These are phyloP conservation scores for Antigone vipio DNA, from an alignment of 2,113 vertebrate genomes.

Conservation along the genomic window DNA sequence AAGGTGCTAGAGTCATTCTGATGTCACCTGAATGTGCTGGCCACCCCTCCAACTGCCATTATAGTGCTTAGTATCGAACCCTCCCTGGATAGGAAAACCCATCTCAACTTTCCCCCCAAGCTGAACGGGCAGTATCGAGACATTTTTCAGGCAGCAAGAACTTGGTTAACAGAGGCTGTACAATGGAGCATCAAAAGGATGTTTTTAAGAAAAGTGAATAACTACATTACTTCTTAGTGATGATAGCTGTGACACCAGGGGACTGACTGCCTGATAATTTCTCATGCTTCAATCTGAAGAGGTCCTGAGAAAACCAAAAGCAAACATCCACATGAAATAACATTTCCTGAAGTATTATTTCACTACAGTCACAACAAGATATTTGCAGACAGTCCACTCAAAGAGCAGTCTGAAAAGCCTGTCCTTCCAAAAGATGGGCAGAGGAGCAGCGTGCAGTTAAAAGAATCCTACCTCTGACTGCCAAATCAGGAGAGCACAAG, in stretches of 20 bases:
- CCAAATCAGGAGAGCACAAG: neutral
- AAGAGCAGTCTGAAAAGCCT: neutral
- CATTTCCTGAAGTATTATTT: neutral
- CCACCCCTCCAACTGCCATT: neutral
- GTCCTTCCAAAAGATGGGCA: neutral
- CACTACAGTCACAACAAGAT: neutral
- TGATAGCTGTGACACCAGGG: slow-evolving; percentile 78
- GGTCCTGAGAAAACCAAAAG: slow-evolving; percentile 78
- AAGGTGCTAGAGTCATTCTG: neutral
- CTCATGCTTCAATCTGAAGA: slow-evolving; percentile 79
- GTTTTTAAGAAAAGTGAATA: neutral
- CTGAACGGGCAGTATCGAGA: too few relatives aligned
- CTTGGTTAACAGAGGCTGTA: neutral
- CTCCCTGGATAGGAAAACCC: neutral
- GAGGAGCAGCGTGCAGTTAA: neutral
- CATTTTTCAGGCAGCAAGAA: neutral
- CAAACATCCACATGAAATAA: neutral
- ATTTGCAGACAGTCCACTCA: neutral
- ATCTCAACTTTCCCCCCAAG: neutral
- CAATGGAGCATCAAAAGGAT: neutral
- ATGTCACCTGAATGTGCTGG: fast-evolving
- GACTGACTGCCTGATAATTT: slow-evolving; percentile 66
- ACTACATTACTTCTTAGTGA: slow-evolving; percentile 86
- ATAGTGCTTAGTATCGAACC: neutral
- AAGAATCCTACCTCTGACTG: fast-evolving